These are phyloP conservation scores for Anguilla rostrata DNA, from an alignment of 2,113 vertebrate species.

Conservation along the genomic window DNA sequence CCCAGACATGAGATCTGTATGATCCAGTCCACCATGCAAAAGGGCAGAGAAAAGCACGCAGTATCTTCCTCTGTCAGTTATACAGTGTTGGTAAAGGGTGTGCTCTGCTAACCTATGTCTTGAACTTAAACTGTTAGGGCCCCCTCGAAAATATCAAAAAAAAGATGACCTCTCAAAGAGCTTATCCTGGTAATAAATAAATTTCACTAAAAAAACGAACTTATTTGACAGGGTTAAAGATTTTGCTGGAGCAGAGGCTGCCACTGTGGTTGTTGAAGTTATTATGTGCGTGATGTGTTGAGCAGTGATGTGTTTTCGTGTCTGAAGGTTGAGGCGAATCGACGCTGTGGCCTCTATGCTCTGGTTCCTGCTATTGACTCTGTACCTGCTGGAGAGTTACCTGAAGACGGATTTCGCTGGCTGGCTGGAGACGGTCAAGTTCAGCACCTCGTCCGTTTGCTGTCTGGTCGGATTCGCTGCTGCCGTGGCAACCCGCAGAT, in stretches of 20 bases:
- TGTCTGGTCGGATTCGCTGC: constrained; percentile 89
- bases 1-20: not conserved
- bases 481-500: constrained; percentile 83
- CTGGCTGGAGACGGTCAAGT: constrained; percentile 83
- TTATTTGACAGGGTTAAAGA: not conserved
- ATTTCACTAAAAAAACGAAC: no score
- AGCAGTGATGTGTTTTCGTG: constrained; percentile 6
- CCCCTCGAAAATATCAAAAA: no score
- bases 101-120: not conserved
- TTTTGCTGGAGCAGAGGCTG: not conserved
- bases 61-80: no score
- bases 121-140: no score
- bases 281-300: not conserved
- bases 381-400: constrained; percentile 77
- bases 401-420: constrained; percentile 57
- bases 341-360: constrained; percentile 82
- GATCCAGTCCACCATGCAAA: not conserved
- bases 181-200: no score
- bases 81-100: not conserved
- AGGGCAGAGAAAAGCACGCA: not conserved
- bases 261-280: not conserved
- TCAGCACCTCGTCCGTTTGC: constrained; percentile 78
- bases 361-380: constrained; percentile 83
- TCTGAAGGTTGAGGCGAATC: constrained; percentile 83
- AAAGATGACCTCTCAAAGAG: no score